Conservation (phyloP, 2,113 vertebrate genomes). For the Oreochromis spilurus region DNA sequence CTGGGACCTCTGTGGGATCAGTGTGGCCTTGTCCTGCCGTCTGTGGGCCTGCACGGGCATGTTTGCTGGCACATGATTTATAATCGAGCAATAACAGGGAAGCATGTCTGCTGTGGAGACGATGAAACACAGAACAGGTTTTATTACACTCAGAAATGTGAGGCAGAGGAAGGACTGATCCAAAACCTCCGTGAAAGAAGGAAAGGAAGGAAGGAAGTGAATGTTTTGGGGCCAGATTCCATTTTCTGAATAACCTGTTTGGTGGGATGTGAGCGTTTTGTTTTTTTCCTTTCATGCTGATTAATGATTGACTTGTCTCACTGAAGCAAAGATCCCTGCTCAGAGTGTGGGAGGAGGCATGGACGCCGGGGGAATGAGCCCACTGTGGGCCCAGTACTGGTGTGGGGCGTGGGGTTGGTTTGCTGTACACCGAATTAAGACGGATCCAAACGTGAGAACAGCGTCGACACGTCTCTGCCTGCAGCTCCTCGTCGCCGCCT, state of each 20-base stretch:
- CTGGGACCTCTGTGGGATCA: not conserved
- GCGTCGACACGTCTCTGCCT: not conserved
- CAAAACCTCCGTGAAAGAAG: not conserved
- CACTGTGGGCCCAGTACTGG: not conserved
- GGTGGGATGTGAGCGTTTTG: not conserved
- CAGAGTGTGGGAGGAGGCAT: not conserved
- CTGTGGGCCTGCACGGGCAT: not conserved
- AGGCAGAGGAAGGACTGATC: not conserved
- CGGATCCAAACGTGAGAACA: not conserved
- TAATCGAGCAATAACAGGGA: not conserved
- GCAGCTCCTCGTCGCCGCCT: not conserved
- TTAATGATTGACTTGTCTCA: not conserved
- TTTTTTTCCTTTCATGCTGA: not conserved
- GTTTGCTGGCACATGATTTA: not conserved
- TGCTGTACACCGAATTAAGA: not conserved
- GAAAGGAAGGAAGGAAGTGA: not conserved
- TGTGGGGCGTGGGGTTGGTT: not conserved
- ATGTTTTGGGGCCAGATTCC: fast-evolving
- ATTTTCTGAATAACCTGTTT: not conserved
- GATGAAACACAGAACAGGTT: not conserved
- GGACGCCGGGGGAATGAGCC: fast-evolving
- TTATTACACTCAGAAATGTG: not conserved
- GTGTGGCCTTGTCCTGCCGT: fast-evolving
- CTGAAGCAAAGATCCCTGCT: not conserved
- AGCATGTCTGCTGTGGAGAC: not conserved